Base-by-base conservation (phyloP, 2,797 vertebrate species). In the Cynopterus sphinx region DNA sequence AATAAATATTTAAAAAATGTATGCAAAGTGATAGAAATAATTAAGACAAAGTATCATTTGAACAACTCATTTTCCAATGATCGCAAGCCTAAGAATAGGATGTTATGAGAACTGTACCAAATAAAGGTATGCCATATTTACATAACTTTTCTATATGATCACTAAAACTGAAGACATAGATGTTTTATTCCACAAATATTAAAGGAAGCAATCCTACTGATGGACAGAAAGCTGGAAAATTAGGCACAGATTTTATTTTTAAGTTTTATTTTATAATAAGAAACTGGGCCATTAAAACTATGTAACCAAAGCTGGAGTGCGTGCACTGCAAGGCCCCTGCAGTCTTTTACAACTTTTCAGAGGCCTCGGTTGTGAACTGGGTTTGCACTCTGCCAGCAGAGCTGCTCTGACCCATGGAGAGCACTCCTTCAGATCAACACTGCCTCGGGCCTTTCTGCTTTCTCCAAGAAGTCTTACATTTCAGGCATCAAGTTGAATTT, bases 381-480 rank as follows among this genome's bases (percentile, higher is more conserved):
- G 98, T 98, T 98, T 99, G 98, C 98, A 99, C 98, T 99, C 97
- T 98, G 98, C 98, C 98, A 98, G 98, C 98, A 98, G 98, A 98
- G 98, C 99, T 98, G 98, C 98, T 98, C 98, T 99, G 99, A 99
- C 99, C 99, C 99, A 99, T 98, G 98, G 98, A 99, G 99, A 98
- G 98, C 99, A 98, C 99, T 99, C 99, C 98, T 98, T 99, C 98
- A 99, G 98, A 99, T 99, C 98, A 98, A 98, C 98, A 99, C 97
- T 98, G 98, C 98, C 99, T 99, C 98, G 57, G 99, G 99, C 99
- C 98, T 99, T 99, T 98, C 98, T 99, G 98, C 99, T 99, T 99
- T 99, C 99, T 99, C 99, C 98, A 99, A 98, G 98, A 99, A 99
- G 99, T 99, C 99, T 99, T 99, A 99, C 99, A 98, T 99, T 99